Evolutionary conservation across 92 coral and sea anemone genomes (phyloP).

Genomic region (Phenganax stokvisi): DNA sequence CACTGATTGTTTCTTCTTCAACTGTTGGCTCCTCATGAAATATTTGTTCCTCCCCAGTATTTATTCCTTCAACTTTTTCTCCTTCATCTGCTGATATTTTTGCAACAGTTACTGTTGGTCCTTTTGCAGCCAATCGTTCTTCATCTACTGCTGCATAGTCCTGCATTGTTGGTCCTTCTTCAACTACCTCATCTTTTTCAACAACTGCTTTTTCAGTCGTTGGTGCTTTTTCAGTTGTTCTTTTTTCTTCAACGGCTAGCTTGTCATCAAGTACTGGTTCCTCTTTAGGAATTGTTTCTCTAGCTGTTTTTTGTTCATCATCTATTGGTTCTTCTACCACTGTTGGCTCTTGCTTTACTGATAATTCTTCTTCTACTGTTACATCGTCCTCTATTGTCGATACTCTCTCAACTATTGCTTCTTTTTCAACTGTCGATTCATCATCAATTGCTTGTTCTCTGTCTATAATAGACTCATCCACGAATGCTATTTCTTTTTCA

Average conservation of each 20-base stretch:
- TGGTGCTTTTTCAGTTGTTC: constrained; percentile 1
- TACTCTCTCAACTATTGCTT: constrained; percentile 46
- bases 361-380: background rate
- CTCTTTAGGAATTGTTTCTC: background rate
- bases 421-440: background rate
- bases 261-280: background rate
- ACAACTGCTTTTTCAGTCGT: no score
- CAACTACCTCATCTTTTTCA: no score
- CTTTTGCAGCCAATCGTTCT: background rate
- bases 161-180: background rate
- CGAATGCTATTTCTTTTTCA: background rate
- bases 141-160: background rate
- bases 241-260: background rate
- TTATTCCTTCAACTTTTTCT: constrained; percentile 56
- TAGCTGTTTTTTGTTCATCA: background rate
- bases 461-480: background rate
- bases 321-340: background rate
- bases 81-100: constrained; percentile 62
- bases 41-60: constrained; percentile 61
- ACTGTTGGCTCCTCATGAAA: background rate
- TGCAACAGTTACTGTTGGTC: constrained; percentile 37
- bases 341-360: background rate
- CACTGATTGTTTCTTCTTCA: background rate
- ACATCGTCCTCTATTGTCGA: background rate
- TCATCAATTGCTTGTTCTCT: background rate